These are phyloP conservation scores for Papilio polyxenes DNA, from an alignment of 1,140 invertebrate genomes.

Conservation along the genomic window DNA sequence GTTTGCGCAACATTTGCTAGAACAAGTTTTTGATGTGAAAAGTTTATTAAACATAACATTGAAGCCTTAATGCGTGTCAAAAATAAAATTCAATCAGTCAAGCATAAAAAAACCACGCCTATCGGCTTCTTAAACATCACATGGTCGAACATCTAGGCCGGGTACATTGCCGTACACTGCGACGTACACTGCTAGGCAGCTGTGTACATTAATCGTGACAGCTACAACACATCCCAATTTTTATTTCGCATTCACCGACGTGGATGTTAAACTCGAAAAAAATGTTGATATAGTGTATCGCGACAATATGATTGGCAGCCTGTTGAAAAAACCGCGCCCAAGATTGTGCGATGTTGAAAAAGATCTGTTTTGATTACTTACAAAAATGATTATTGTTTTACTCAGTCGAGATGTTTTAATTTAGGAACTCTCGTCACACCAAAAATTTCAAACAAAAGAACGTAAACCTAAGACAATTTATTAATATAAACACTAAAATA, in stretches of 20 bases:
- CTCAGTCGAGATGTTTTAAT: not conserved
- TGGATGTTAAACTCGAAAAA: constrained; percentile 23
- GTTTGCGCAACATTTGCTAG: not conserved
- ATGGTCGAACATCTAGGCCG: constrained; percentile 10
- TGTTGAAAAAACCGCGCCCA: constrained; percentile 19
- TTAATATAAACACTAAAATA: not conserved
- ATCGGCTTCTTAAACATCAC: not conserved
- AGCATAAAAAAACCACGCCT: constrained; percentile 1
- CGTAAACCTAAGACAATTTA: no score
- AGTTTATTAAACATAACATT: not conserved
- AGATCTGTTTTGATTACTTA: not conserved
- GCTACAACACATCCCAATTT: not conserved
- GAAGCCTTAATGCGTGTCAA: not conserved
- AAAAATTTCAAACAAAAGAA: no score
- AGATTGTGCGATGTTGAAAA: not conserved
- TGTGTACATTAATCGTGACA: not conserved
- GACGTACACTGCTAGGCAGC: not conserved
- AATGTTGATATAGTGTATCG: not conserved
- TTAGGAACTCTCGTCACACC: not conserved
- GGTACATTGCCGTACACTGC: constrained; percentile 2
- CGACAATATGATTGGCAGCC: constrained; percentile 21
- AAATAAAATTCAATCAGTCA: not conserved
- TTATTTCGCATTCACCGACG: not conserved
- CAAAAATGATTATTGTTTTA: not conserved
- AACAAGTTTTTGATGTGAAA: not conserved